Evolutionary conservation across 2,113 vertebrate genomes (phyloP).

Genomic region (Dissostichus mawsoni): DNA sequence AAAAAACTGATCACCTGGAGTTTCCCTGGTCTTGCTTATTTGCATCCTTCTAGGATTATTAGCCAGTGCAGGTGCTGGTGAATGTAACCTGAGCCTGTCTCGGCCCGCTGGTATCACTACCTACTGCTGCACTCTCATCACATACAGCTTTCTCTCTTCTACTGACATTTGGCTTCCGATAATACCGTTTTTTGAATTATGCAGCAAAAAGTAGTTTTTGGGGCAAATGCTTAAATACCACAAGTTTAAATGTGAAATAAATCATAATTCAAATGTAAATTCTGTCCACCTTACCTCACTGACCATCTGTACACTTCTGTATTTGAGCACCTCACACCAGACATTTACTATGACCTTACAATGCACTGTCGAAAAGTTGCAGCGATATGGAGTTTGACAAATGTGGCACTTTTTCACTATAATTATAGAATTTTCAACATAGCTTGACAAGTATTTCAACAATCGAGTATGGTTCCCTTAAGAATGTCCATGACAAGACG

Average conservation of each 20-base stretch:
- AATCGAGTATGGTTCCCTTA: not conserved
- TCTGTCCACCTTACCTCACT: not conserved
- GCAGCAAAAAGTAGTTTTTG: not conserved
- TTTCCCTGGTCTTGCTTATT: constrained; percentile 50
- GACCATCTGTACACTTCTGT: too few relatives aligned
- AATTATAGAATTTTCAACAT: not conserved
- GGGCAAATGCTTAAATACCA: not conserved
- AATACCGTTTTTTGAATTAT: not conserved
- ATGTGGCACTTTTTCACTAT: not conserved
- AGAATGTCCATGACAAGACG: not conserved
- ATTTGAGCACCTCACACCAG: not conserved
- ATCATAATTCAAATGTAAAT: not conserved
- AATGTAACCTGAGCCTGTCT: constrained; percentile 56
- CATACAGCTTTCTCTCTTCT: not conserved
- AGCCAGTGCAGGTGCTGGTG: constrained; percentile 50
- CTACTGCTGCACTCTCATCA: not conserved
- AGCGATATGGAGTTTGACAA: not conserved
- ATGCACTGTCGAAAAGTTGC: not conserved
- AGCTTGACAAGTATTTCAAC: not conserved
- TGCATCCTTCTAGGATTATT: constrained; percentile 33
- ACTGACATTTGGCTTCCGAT: not conserved
- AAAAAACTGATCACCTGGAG: constrained; percentile 8
- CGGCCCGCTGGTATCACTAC: constrained; percentile 29
- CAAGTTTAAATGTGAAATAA: not conserved
- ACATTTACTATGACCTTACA: not conserved